These are phyloP conservation scores for Microctenopoma lineatum DNA, from an alignment of 2,797 vertebrate species.

Conservation along the genomic window DNA sequence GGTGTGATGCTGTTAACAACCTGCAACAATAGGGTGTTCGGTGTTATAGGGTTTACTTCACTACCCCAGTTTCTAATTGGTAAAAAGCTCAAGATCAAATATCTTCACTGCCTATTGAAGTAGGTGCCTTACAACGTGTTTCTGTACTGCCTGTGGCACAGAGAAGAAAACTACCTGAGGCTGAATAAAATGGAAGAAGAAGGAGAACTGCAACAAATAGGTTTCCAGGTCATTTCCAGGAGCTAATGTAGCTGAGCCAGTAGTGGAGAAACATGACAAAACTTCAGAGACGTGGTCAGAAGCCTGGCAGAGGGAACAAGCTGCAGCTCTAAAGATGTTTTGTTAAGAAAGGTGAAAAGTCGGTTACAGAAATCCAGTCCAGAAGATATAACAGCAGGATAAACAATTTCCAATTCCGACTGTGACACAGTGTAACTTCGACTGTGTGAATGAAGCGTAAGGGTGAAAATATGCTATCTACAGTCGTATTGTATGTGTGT, in stretches of 20 bases:
- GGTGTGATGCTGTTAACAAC: background rate
- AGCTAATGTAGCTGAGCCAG: too few species aligned
- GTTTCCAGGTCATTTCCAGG: conserved; percentile 40
- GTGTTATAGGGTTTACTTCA: background rate
- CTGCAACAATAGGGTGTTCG: background rate
- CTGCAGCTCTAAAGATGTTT: too few species aligned
- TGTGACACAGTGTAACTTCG: too few species aligned
- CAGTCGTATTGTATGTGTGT: background rate
- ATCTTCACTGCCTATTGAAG: conserved; percentile 84
- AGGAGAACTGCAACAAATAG: accelerated
- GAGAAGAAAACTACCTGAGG: background rate
- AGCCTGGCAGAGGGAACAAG: too few species aligned
- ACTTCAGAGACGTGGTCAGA: too few species aligned
- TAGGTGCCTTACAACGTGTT: conserved; percentile 83
- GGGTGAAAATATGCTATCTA: too few species aligned
- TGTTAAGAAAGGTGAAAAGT: too few species aligned
- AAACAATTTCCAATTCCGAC: too few species aligned
- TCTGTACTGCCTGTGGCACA: conserved; percentile 88
- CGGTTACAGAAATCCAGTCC: too few species aligned
- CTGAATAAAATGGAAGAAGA: background rate
- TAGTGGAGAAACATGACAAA: too few species aligned
- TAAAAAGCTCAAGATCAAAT: background rate
- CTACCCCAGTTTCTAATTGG: background rate
- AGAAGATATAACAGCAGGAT: too few species aligned
- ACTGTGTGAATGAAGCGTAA: too few species aligned